Evolutionary conservation across 2,113 vertebrate genomes (phyloP).

Genomic region (Chamaetylas fuelleborni): DNA sequence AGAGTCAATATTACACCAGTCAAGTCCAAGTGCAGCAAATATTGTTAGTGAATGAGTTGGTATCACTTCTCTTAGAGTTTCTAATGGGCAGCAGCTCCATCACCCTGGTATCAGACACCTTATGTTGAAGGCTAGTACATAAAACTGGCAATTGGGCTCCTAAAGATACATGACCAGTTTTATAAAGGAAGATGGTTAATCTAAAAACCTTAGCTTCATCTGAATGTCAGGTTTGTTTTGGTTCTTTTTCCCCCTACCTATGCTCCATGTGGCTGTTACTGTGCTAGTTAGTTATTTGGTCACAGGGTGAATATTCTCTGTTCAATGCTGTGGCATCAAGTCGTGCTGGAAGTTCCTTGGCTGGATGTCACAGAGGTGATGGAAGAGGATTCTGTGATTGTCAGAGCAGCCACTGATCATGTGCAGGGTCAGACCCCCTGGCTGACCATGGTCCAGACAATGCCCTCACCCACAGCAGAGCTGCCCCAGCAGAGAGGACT

Average conservation of each 20-base stretch:
- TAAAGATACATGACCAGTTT: not conserved
- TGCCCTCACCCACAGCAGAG: not conserved
- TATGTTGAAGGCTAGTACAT: not conserved
- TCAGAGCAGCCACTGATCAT: not conserved
- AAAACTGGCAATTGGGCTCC: not conserved
- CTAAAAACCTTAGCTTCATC: not conserved
- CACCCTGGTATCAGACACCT: not conserved
- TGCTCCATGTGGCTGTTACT: not conserved
- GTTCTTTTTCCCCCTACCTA: not conserved
- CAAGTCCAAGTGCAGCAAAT: not conserved
- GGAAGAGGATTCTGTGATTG: not conserved
- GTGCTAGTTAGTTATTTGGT: not conserved
- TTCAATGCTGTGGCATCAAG: accelerated
- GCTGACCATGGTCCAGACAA: not conserved
- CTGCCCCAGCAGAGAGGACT: not conserved
- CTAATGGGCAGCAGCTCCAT: not conserved
- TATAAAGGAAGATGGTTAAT: not conserved
- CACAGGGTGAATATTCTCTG: not conserved
- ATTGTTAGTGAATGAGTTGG: not conserved
- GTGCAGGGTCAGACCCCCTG: not conserved
- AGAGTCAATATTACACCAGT: not conserved
- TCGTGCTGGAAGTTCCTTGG: not conserved
- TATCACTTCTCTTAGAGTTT: not conserved
- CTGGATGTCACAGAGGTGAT: not conserved
- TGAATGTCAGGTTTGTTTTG: not conserved